Evolutionary conservation across 2,113 vertebrate genomes (phyloP).

Genomic region (Danionella cerebrum): DNA sequence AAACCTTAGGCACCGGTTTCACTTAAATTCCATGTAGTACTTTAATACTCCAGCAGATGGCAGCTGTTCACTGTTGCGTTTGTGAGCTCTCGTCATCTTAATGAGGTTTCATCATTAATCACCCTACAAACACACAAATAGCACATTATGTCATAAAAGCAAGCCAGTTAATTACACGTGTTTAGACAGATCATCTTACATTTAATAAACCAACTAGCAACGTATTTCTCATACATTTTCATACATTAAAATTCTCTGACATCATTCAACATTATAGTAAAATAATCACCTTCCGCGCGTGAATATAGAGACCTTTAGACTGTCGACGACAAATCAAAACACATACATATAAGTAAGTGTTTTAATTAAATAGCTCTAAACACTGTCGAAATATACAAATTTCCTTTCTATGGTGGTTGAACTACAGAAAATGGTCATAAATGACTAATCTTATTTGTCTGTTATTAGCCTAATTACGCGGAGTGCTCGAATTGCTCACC

Average conservation of each 20-base stretch:
- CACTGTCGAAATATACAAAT: background rate
- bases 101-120: conserved; percentile 34
- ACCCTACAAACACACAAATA: conserved; percentile 10
- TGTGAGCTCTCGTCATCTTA: background rate
- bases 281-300: no score
- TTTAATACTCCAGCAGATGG: conserved; percentile 53
- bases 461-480: background rate
- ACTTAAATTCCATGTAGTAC: conserved; percentile 27
- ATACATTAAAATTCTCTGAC: no score
- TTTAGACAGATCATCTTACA: conserved; percentile 2
- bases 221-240: no score
- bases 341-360: background rate
- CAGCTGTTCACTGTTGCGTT: conserved; percentile 51
- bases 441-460: no score
- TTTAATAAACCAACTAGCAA: no score
- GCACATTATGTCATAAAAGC: conserved; percentile 1
- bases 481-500: background rate
- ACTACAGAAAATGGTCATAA: no score
- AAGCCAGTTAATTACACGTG: background rate
- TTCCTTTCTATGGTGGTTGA: background rate
- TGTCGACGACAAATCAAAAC: no score
- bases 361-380: background rate
- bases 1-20: no score
- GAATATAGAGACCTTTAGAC: no score
- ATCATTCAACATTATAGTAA: no score